Evolutionary conservation across 1,140 invertebrate species (phyloP).

Genomic region (Wasmannia auropunctata): DNA sequence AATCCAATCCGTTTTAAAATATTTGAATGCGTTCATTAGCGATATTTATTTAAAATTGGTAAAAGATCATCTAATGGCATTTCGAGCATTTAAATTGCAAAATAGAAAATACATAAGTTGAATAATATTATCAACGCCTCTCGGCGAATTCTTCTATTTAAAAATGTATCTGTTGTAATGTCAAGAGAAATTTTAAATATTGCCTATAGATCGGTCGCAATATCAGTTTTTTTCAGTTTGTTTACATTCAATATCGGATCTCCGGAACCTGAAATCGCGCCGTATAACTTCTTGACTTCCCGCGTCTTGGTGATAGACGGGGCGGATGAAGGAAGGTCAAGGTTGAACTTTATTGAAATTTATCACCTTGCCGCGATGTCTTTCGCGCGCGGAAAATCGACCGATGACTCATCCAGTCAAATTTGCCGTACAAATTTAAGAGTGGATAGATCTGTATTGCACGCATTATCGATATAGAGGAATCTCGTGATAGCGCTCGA

Average conservation of each 20-base stretch:
- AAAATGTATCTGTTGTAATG: neutral
- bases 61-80: neutral
- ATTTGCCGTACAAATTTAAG: slow-evolving; percentile 23
- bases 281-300: slow-evolving; percentile 46
- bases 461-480: neutral
- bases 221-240: slow-evolving; percentile 26
- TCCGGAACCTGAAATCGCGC: slow-evolving; percentile 45
- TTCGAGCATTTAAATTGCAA: neutral
- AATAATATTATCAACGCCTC: neutral
- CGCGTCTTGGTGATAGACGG: slow-evolving; percentile 57
- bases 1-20: neutral
- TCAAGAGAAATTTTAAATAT: neutral
- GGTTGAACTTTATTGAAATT: slow-evolving; percentile 65
- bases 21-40: neutral
- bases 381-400: slow-evolving; percentile 49
- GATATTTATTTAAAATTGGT: neutral
- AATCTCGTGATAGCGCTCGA: neutral
- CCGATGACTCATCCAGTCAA: slow-evolving; percentile 61
- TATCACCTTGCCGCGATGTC: slow-evolving; percentile 14
- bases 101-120: neutral
- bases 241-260: slow-evolving; percentile 50
- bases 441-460: neutral
- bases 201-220: neutral
- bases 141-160: neutral
- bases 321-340: slow-evolving; percentile 63